Conservation (phyloP, 2,113 vertebrate species). For the Pachyramphus minor region DNA sequence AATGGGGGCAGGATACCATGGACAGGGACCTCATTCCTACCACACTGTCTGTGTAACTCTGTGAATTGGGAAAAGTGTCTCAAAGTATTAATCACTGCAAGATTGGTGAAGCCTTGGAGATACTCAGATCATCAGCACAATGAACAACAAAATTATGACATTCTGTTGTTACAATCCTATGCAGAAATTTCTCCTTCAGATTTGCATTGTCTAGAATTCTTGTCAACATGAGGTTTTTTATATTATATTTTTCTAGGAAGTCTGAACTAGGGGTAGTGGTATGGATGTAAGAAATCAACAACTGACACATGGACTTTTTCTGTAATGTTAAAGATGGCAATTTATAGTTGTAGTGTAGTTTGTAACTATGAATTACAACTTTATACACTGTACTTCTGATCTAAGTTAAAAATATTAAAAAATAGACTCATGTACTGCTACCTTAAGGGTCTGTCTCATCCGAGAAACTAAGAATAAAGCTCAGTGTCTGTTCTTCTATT, state of each 20-base stretch:
- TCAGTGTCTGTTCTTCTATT: background rate
- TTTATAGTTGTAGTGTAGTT: background rate
- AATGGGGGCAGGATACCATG: background rate
- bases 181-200: background rate
- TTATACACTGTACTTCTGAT: background rate
- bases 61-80: background rate
- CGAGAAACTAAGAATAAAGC: constrained; percentile 21
- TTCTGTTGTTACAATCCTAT: background rate
- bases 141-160: background rate
- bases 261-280: background rate
- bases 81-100: background rate
- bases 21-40: background rate
- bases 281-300: background rate
- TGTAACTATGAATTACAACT: constrained; percentile 1
- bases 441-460: background rate
- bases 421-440: background rate
- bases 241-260: background rate
- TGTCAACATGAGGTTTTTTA: background rate
- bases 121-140: background rate
- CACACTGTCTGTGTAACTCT: background rate
- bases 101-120: background rate
- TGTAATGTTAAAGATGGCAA: background rate
- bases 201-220: background rate
- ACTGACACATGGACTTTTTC: background rate
- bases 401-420: background rate